Conservation (phyloP, 92 coral and sea anemone genomes). For the Phymanthus crucifer region DNA sequence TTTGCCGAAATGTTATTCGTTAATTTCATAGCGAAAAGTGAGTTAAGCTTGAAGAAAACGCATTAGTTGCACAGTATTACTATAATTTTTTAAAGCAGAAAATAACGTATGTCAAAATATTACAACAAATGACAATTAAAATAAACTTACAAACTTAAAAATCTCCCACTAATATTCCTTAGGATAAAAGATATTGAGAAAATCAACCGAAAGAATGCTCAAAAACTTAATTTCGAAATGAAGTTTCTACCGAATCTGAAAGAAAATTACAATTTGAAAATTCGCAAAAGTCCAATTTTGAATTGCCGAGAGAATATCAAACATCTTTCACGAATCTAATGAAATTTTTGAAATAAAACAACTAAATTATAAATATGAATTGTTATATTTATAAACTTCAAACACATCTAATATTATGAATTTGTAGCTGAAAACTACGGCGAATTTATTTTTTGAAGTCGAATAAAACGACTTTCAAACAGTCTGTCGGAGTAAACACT, state of each 20-base stretch:
- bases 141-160: too few species aligned
- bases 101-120: background rate
- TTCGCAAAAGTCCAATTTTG: too few species aligned
- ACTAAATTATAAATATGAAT: background rate
- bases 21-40: background rate
- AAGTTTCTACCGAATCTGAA: too few species aligned
- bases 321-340: background rate
- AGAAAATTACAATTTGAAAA: too few species aligned
- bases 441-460: conserved; percentile 23
- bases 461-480: conserved; percentile 26
- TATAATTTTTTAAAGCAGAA: background rate
- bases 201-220: too few species aligned
- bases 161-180: too few species aligned
- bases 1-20: background rate
- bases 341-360: background rate
- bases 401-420: conserved; percentile 1
- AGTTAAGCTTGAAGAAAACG: background rate
- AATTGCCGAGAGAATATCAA: background rate
- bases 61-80: too few species aligned
- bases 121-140: too few species aligned
- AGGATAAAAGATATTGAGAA: too few species aligned
- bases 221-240: too few species aligned
- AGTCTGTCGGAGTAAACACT: conserved; percentile 25
- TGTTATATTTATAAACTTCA: conserved; percentile 4
- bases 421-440: background rate